Base-by-base conservation (phyloP, 2,888 invertebrate species). In the Acanthacorydalis orientalis region DNA sequence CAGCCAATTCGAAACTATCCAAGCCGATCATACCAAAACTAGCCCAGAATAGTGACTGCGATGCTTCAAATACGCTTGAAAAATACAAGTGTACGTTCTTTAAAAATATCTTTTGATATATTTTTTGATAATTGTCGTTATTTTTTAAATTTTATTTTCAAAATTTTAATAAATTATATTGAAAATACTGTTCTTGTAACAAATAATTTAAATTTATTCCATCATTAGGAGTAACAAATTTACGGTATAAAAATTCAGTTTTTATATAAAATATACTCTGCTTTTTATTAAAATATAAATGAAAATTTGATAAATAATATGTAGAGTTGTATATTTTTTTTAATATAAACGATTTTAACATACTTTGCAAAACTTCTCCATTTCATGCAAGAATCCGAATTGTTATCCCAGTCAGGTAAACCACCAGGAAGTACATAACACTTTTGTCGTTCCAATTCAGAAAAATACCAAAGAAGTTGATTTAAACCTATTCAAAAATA, bases 11-110 rank as follows among this genome's bases (percentile, higher is more conserved):
- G 60, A 93, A 92, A 64, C 82, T 85, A 52, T 82, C 82, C 53
- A 93, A 69, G 12, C 89, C 91, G 32, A 95, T 80, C 71, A 92
- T 80, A 23, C 95, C 95, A 61, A 92, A 95, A 55, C 90, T 88
- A 31, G 93, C 91, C 93, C 95, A 95, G 69, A 93, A 95, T 7
- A 95, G 72, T 4, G 92, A 92, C 63, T 95, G 95, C 0, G 91
- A 84, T 2, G 93, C 86, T 68, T 95, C 93, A 64, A 93, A 95
- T 23, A 95, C 75, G 62, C 91, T 93, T 67, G 37, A 56, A 57
- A 45, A 43, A 38, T 31, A 40, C 10, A 31, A 14, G 7, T 10
- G 2, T 16, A 4, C 37, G 4, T 37, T 2, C 12, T 37, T 2
- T 37, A 12, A n/a, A n/a, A n/a, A n/a, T n/a, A 34, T n/a, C n/a